phyloP scores from a whole-genome alignment of 2,113 vertebrate species.

The Brevimyrus niger region DNA sequence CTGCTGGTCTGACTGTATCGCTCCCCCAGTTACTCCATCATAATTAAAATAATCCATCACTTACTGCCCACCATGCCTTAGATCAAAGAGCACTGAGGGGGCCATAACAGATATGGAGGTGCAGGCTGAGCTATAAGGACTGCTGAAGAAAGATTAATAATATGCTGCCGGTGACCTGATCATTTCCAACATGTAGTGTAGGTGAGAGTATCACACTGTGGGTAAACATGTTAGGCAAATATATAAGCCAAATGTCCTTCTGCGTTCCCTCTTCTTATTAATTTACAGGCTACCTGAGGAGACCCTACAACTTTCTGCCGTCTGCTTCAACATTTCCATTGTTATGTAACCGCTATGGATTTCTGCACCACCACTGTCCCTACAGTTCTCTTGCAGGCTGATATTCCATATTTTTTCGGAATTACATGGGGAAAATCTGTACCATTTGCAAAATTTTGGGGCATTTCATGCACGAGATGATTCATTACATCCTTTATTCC shows the following conservation, averaged over 20 bases:
- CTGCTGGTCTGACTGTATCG: neutral
- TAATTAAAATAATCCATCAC: neutral
- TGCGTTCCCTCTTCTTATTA: neutral
- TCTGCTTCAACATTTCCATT: neutral
- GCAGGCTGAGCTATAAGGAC: neutral
- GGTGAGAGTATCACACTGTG: neutral
- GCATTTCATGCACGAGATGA: neutral
- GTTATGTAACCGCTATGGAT: neutral
- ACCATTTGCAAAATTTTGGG: neutral
- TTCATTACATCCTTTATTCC: neutral
- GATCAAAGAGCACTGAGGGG: neutral
- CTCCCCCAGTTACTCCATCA: neutral
- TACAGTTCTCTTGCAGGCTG: neutral
- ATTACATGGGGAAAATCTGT: neutral
- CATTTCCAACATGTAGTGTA: neutral
- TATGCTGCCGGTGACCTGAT: neutral
- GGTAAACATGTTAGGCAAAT: neutral
- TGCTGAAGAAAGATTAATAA: neutral
- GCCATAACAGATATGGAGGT: neutral
- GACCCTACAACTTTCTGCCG: neutral
- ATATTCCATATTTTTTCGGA: neutral
- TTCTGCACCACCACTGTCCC: neutral
- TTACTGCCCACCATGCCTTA: neutral
- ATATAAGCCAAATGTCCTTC: neutral
- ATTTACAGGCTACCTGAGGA: neutral